These are phyloP conservation scores for Lysiphlebus fabarum DNA, from an alignment of 1,140 invertebrate genomes.

Conservation along the genomic window DNA sequence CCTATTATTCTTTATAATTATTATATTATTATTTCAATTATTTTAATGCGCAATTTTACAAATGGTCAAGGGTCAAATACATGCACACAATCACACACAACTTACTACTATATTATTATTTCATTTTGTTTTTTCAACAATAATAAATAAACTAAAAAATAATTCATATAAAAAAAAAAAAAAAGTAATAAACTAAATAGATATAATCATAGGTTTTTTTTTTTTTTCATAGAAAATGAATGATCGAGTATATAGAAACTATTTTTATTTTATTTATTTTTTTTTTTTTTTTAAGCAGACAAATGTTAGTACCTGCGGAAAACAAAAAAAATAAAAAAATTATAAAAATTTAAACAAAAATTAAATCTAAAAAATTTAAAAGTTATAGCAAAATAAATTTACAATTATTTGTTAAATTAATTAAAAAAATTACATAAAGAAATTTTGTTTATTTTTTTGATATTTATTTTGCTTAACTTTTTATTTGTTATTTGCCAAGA, in stretches of 20 bases:
- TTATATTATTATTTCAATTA: conserved; percentile 11
- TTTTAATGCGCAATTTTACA: conserved; percentile 14
- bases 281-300: conserved; percentile 13
- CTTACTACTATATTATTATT: conserved; percentile 28
- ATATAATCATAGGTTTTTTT: conserved; percentile 20
- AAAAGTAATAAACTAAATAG: conserved; percentile 24
- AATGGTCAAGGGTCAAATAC: conserved; percentile 32
- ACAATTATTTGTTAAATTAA: conserved; percentile 20
- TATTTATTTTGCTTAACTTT: conserved; percentile 55
- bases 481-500: conserved; percentile 54
- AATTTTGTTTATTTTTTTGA: too few species aligned
- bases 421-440: conserved; percentile 22
- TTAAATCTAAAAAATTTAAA: not conserved
- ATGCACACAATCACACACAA: conserved; percentile 32
- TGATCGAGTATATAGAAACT: too few species aligned
- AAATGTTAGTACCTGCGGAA: conserved; percentile 26
- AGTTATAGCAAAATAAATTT: conserved; percentile 11
- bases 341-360: conserved; percentile 8
- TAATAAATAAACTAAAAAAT: conserved; percentile 47
- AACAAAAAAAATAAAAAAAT: conserved; percentile 8
- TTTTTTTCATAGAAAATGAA: conserved; percentile 21
- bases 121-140: conserved; percentile 36
- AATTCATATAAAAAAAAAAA: conserved; percentile 45
- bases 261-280: not conserved
- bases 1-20: conserved; percentile 5